Evolutionary conservation across 1,140 invertebrate genomes (phyloP).

Genomic region (Drosophila sturtevanti): DNA sequence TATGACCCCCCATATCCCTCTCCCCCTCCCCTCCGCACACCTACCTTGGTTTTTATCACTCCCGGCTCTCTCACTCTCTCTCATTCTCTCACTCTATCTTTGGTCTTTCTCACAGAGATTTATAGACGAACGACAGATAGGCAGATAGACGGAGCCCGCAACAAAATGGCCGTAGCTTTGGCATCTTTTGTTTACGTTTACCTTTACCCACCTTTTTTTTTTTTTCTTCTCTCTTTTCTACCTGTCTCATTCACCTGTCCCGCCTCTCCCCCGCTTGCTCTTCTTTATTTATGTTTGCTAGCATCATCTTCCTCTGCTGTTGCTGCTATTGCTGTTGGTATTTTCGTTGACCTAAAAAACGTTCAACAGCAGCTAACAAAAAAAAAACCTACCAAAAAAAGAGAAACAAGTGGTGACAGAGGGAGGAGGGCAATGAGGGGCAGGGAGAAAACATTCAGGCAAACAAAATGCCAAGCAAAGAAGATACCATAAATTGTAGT

Average conservation of each 20-base stretch:
- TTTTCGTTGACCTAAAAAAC: constrained; percentile 80
- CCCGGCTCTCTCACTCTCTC: neutral
- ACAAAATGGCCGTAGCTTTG: constrained; percentile 61
- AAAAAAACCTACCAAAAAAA: constrained; percentile 36
- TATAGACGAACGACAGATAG: constrained; percentile 44
- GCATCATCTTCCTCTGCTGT: constrained; percentile 62
- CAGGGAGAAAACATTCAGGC: constrained; percentile 15
- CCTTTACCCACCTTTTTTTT: constrained; percentile 49
- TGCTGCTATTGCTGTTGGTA: constrained; percentile 65
- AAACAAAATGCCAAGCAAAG: constrained; percentile 49
- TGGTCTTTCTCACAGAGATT: constrained; percentile 47
- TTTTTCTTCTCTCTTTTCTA: neutral
- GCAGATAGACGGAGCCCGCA: constrained; percentile 8
- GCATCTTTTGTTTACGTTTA: constrained; percentile 58
- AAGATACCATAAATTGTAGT: constrained; percentile 66
- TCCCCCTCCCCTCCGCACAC: too few species aligned
- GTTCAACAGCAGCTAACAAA: constrained; percentile 66
- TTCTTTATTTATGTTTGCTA: constrained; percentile 68
- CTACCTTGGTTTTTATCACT: neutral
- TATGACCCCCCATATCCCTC: too few species aligned
- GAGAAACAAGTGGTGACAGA: constrained; percentile 16
- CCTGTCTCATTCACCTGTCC: constrained; percentile 12
- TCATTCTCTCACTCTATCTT: constrained; percentile 8
- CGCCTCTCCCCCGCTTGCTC: constrained; percentile 13
- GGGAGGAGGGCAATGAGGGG: neutral